Base-by-base conservation (phyloP, 2,113 vertebrate genomes). In the Melanostigma gelatinosum region DNA sequence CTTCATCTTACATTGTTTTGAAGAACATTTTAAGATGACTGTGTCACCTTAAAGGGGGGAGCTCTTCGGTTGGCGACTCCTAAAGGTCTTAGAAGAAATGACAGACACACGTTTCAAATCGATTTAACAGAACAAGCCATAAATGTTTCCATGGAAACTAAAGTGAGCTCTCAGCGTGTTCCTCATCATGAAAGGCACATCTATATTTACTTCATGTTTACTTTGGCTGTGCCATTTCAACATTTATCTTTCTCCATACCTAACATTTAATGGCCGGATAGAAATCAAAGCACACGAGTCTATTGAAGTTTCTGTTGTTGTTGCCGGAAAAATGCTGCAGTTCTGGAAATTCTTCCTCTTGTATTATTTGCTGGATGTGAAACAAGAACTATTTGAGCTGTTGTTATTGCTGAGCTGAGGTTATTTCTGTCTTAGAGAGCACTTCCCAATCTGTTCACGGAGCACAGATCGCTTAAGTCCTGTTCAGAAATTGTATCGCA, bases 101-200 rank as follows among this genome's bases (percentile, higher is more conserved):
- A 70, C 20, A 76, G 62, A 20, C 57, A 18, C 46, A n/a, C 62
- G 29, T 72, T 42, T 77, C 11, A 7, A 40, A 29, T 34, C 42
- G 11, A 50, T 73, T 77, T 79, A 75, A 65, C 46, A 50, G 40
- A 55, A 70, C 48, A 52, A 13, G 40, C 8, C 27, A 50, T 61
- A 83, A 79, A 80, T 75, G 66, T 90, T 88, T 73, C 86, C 83
- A 85, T 87, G 81, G 86, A 81, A 86, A 91, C 82, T 70, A 70
- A 77, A 79, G 64, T 8, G 22, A 73, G 65, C 68, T 40, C 38
- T 77, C 54, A 66, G 4, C 71, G 38, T 65, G 11, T 18, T 71
- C 18, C 10, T 57, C 63, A 57, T 57, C 1, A 13, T 68, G 34
- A 65, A 20, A 20, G 18, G 27, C 16, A 63, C n/a, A 10, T 75